Percentiles rank a stretch among this genome's conserved stretches.
Conservation (phyloP, 2,797 vertebrate species). For the Gallinago stenura region DNA sequence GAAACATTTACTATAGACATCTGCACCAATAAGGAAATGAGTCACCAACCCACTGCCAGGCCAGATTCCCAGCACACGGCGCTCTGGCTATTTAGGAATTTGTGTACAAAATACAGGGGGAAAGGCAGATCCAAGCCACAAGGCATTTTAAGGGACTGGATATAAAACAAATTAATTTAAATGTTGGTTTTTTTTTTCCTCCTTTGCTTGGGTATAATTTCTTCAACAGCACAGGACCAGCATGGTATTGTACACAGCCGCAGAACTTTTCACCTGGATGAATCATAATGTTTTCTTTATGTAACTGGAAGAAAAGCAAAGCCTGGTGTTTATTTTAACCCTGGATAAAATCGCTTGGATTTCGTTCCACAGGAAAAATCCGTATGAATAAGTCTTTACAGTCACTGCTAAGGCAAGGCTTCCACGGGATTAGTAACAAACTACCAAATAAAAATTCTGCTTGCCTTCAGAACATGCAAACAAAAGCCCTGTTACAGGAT, state of each 20-base stretch:
- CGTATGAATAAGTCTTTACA: neutral
- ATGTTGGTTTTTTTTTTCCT: neutral
- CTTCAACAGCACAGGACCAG: neutral
- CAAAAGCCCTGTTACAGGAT: neutral
- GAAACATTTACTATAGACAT: constrained; percentile 43
- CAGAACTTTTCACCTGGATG: constrained; percentile 37
- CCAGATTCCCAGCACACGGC: neutral
- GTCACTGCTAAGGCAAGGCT: neutral
- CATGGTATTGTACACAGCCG: neutral
- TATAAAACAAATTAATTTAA: neutral
- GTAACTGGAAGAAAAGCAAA: constrained; percentile 12
- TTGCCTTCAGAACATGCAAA: neutral
- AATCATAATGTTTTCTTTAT: constrained; percentile 35
- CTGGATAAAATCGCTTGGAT: neutral
- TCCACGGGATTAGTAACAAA: neutral
- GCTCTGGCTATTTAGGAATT: neutral
- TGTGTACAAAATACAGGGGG: neutral
- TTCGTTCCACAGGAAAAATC: constrained; percentile 5
- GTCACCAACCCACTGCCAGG: constrained; percentile 6
- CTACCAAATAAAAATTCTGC: neutral
- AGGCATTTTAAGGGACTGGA: neutral
- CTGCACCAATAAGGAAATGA: constrained; percentile 62
- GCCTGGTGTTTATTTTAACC: neutral
- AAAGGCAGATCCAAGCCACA: constrained; percentile 1
- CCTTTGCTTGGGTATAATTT: neutral